phyloP scores from a whole-genome alignment of 2,797 vertebrate genomes.

The Fistularia tabacaria region DNA sequence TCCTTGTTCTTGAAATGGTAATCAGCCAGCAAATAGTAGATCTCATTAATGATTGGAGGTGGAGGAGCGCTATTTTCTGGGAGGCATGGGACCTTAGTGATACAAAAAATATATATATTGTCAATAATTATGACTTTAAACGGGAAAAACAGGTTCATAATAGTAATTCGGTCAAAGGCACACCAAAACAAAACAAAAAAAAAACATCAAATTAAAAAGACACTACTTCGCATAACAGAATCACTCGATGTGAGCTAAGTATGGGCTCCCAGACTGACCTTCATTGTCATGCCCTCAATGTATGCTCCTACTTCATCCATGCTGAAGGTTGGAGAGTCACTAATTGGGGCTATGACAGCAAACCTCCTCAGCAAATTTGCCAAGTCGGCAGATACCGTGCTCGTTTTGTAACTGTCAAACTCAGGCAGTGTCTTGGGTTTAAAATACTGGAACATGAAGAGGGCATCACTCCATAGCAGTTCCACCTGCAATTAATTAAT shows the following conservation, averaged over 20 bases:
- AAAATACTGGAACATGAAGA: slow-evolving; percentile 97
- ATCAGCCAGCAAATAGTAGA: slow-evolving; percentile 95
- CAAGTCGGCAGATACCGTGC: slow-evolving; percentile 94
- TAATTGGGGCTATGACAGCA: slow-evolving; percentile 81
- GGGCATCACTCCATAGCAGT: slow-evolving; percentile 87
- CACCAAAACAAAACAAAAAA: background rate
- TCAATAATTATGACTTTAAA: background rate
- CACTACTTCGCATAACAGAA: background rate
- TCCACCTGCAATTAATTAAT: slow-evolving; percentile 80
- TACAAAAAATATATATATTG: slow-evolving; percentile 1
- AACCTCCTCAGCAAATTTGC: slow-evolving; percentile 93
- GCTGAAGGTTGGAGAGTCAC: slow-evolving; percentile 81
- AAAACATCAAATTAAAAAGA: background rate
- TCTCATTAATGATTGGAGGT: slow-evolving; percentile 87
- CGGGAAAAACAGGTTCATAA: background rate
- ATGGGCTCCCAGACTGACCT: slow-evolving; percentile 71
- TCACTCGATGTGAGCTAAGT: slow-evolving; percentile 3
- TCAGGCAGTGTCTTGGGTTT: slow-evolving; percentile 96
- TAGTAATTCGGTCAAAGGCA: background rate
- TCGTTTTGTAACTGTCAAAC: slow-evolving; percentile 98
- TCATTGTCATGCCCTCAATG: slow-evolving; percentile 83
- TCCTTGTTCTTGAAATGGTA: slow-evolving; percentile 99
- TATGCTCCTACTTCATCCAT: slow-evolving; percentile 89
- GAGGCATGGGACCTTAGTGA: slow-evolving; percentile 82
- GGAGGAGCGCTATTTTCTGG: slow-evolving; percentile 84